Evolutionary conservation across 1,140 invertebrate genomes (phyloP).

Genomic region (Pissodes strobi): DNA sequence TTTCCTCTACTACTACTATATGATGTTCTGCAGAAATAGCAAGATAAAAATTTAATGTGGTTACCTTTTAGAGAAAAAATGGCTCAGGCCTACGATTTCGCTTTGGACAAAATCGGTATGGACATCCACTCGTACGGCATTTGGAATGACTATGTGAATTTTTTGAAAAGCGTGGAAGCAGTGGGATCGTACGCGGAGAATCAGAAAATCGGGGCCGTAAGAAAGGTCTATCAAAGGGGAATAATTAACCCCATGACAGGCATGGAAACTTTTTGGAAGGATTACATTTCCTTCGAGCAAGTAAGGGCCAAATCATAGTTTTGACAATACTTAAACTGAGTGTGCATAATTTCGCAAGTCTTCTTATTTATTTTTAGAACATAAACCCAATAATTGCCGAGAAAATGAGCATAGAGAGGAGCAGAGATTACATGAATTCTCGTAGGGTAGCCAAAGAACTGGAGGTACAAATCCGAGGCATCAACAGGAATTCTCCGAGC

Average conservation of each 20-base stretch:
- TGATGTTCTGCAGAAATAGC: too few species aligned
- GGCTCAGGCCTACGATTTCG: conserved; percentile 99
- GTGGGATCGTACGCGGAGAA: conserved; percentile 99
- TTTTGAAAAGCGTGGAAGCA: conserved; percentile 96
- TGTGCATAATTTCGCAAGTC: not conserved
- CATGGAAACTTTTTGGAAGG: conserved; percentile 98
- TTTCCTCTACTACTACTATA: too few species aligned
- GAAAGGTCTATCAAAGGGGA: conserved; percentile 94
- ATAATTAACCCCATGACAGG: conserved; percentile 97
- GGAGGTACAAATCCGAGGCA: conserved; percentile 90
- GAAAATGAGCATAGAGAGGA: conserved; percentile 64
- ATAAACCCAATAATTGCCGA: conserved; percentile 95
- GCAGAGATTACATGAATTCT: conserved; percentile 97
- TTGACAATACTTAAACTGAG: not conserved
- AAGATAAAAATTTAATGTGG: too few species aligned
- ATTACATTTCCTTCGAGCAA: conserved; percentile 94
- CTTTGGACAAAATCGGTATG: conserved; percentile 98
- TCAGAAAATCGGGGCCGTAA: conserved; percentile 96
- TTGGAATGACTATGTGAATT: conserved; percentile 97
- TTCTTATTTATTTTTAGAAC: conserved; percentile 54
- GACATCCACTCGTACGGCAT: conserved; percentile 95
- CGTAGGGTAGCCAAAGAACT: conserved; percentile 94
- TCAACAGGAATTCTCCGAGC: conserved; percentile 93
- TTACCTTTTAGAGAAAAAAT: conserved; percentile 96
- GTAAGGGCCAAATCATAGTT: conserved; percentile 45